Conservation (phyloP, 2,113 vertebrate genomes). For the Tyrannus savana region DNA sequence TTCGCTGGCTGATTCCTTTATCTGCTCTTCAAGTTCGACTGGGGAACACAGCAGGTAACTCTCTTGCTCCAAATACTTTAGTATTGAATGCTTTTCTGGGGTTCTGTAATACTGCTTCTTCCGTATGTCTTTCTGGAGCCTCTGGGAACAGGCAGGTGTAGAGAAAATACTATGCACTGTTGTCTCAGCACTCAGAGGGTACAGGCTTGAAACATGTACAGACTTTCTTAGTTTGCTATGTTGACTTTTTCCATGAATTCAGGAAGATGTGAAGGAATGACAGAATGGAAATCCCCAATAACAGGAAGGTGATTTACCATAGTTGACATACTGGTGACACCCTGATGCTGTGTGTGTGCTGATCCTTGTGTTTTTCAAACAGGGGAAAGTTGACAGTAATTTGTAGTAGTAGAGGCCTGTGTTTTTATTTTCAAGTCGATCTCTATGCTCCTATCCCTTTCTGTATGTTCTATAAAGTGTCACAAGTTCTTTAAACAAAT, state of each 20-base stretch:
- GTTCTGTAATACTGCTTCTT: background rate
- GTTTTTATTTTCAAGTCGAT: background rate
- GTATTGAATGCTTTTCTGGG: background rate
- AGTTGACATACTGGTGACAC: background rate
- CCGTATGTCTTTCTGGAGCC: background rate
- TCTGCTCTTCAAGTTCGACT: constrained; percentile 92
- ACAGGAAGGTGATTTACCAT: background rate
- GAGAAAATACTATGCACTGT: background rate
- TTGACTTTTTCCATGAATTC: background rate
- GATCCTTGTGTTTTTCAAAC: background rate
- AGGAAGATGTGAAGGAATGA: background rate
- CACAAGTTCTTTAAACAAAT: background rate
- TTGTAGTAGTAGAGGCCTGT: background rate
- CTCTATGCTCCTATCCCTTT: background rate
- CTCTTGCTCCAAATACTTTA: background rate
- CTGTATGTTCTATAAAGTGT: background rate
- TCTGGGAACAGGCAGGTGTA: background rate
- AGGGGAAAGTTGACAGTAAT: background rate
- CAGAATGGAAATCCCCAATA: background rate
- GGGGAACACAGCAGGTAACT: constrained; percentile 91
- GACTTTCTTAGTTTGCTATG: background rate
- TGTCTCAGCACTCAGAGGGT: background rate
- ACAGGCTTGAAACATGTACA: background rate
- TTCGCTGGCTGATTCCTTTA: constrained; percentile 94
- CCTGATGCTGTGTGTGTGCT: background rate